These are phyloP conservation scores for Brenthis daphne DNA, from an alignment of 2,888 invertebrate species.

Conservation along the genomic window DNA sequence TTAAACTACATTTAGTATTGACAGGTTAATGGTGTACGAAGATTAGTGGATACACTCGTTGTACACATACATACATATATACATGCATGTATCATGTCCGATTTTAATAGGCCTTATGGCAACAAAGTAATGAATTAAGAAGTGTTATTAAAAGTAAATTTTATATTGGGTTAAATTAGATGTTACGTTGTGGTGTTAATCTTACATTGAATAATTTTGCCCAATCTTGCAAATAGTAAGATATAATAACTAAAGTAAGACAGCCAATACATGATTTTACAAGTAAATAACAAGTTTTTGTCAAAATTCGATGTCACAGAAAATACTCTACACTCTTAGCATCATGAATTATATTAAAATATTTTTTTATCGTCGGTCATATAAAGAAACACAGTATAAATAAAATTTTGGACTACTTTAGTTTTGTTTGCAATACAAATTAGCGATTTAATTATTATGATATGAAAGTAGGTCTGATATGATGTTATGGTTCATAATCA, in stretches of 20 bases:
- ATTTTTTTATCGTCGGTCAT: no score
- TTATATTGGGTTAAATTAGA: neutral
- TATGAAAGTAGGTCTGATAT: constrained; percentile 15
- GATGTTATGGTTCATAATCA: constrained; percentile 28
- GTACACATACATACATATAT: no score
- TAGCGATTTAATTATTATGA: neutral
- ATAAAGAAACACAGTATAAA: neutral
- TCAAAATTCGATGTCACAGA: neutral
- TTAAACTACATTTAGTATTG: constrained; percentile 12
- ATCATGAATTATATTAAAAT: no score
- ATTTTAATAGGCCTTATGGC: no score
- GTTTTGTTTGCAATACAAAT: neutral
- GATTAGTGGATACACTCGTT: constrained; percentile 12
- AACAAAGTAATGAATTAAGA: no score
- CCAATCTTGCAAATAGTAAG: no score
- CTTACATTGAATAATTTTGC: no score
- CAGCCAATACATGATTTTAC: no score
- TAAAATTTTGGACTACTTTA: neutral
- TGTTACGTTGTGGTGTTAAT: no score
- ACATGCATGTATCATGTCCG: no score
- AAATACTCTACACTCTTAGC: no score
- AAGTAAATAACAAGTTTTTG: neutral
- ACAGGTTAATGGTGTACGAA: constrained; percentile 17
- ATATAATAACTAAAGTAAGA: no score
- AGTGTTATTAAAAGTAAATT: neutral